Evolutionary conservation across 2,888 invertebrate genomes (phyloP), one percentile per base, ranked within the genome.

Genomic region (Ornithoptera alexandrae): DNA sequence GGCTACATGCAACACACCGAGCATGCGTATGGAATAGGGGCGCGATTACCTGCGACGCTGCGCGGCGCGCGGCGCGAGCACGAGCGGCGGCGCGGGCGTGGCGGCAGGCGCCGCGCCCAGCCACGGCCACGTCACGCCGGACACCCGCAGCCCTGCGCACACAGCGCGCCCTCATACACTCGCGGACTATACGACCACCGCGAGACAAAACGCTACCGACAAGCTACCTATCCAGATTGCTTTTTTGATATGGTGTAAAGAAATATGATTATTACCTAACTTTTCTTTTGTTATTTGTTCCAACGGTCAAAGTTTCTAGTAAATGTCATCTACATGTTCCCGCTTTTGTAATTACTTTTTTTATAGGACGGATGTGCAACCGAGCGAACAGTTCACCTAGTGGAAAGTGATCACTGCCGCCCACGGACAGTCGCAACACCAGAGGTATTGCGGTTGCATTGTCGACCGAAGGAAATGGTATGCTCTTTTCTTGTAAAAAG

Each of bases 121-220:
- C 95, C 95, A 96, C 89, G 95, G 95, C 96, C 96, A 96, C 89
- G 95, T 89, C 93, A 94, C 94, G 93, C 95, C 94, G 85, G 95
- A 95, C 92, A 96, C 94, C 90, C 96, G 95, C 93, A 95, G 95
- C 93, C 96, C 96, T 95, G 93, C 89, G 88, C 87, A 89, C 87
- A 89, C 86, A 87, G 80, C 83, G 84, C 86, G 83, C 85, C 83
- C 82, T 85, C 82, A 83, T 81, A 80, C 83, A 78, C 84, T 79
- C 78, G 78, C 79, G 78, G 75, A 72, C 77, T 74, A 70, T 72
- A 70, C 65, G 67, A 64, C 61, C 65, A 18, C 69, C 69, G 62
- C 70, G 63, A 66, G 58, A 39, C 46, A 67, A 50, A 53, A 62
- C 62, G 53, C 66, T 67, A 60, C 39, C 53, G 53, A 12, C n/a